Conservation (phyloP, 1,140 invertebrate genomes). For the Helicoverpa zea region DNA sequence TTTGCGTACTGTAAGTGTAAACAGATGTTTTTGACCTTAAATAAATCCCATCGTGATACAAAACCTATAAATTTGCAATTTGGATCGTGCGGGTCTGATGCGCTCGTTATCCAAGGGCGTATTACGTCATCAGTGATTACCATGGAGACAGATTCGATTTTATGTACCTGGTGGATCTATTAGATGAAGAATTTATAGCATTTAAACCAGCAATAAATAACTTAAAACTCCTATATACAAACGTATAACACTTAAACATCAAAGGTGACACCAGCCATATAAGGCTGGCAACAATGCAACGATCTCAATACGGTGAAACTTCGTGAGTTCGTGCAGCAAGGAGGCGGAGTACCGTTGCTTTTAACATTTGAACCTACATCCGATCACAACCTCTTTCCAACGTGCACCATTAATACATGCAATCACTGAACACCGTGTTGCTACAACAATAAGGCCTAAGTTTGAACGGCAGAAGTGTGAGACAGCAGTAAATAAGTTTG, state of each 20-base stretch:
- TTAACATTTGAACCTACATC: slow-evolving; percentile 46
- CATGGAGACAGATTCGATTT: too few relatives aligned
- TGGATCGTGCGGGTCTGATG: not conserved
- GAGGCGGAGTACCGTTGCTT: slow-evolving; percentile 42
- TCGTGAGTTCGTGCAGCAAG: slow-evolving; percentile 44
- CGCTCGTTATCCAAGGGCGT: slow-evolving; percentile 1
- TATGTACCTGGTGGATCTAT: too few relatives aligned
- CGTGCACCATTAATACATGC: not conserved
- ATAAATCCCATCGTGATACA: not conserved
- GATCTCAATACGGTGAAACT: slow-evolving; percentile 41
- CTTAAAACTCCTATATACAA: not conserved
- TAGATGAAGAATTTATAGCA: not conserved
- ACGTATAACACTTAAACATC: slow-evolving; percentile 3
- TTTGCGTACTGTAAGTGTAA: too few relatives aligned
- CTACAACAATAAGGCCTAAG: not conserved
- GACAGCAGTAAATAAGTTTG: slow-evolving; percentile 20
- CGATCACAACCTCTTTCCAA: slow-evolving; percentile 38
- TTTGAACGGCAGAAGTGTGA: not conserved
- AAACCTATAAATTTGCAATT: not conserved
- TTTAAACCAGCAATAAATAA: not conserved
- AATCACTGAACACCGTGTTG: not conserved
- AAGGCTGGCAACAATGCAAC: slow-evolving; percentile 38
- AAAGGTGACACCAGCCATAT: slow-evolving; percentile 27
- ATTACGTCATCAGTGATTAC: not conserved
- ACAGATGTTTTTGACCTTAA: too few relatives aligned